A percentile compares a stretch with the other conserved stretches of the same genome.
Conservation (phyloP, 2,113 vertebrate genomes). For the Neodon shergylaensis region DNA sequence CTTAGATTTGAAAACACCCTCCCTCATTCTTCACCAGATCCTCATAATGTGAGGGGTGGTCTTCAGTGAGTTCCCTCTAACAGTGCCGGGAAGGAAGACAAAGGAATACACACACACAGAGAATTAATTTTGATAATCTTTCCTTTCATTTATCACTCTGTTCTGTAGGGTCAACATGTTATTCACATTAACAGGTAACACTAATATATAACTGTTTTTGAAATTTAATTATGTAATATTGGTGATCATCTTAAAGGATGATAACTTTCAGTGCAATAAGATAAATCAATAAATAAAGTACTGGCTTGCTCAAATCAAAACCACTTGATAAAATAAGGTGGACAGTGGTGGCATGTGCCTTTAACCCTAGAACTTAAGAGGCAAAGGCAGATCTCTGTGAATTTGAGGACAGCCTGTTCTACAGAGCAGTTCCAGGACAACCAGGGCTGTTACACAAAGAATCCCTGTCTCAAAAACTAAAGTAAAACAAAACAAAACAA, state of each 20-base stretch:
- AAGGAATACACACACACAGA: neutral
- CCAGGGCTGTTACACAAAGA: no score
- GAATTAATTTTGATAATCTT: neutral
- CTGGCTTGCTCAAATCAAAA: neutral
- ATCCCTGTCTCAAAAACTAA: no score
- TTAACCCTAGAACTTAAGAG: neutral
- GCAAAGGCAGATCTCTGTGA: neutral
- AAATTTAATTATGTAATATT: conserved; percentile 4
- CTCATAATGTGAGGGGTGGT: neutral
- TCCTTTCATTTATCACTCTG: neutral
- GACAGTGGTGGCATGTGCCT: neutral
- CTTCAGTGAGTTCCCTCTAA: neutral
- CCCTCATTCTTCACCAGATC: conserved; percentile 29
- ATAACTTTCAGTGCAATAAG: neutral
- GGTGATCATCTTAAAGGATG: neutral
- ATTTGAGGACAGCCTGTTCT: neutral
- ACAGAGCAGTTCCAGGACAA: no score
- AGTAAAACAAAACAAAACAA: no score
- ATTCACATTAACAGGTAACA: neutral
- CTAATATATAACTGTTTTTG: neutral
- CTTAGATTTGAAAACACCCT: neutral
- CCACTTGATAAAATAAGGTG: neutral
- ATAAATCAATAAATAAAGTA: neutral
- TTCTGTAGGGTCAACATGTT: neutral
- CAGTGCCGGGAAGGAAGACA: neutral